Conservation (phyloP, 2,797 vertebrate species). For the Leptoclinus maculatus region DNA sequence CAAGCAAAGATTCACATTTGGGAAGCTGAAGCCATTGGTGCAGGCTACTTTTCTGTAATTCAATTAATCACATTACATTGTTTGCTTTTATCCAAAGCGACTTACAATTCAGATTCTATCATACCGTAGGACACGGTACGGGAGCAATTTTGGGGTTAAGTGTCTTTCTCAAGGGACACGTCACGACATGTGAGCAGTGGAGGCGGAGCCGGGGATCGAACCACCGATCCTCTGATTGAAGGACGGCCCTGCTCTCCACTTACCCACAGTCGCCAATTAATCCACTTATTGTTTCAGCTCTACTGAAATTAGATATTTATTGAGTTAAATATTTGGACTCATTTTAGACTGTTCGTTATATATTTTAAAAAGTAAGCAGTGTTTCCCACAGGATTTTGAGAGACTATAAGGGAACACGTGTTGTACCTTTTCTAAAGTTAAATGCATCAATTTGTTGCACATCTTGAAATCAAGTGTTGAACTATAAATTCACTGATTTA, state of each 20-base stretch:
- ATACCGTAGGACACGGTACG: too few relatives aligned
- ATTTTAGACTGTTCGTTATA: not conserved
- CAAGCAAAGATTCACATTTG: not conserved
- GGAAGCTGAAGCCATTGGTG: not conserved
- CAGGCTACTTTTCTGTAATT: not conserved
- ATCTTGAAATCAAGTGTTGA: not conserved
- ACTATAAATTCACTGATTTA: not conserved
- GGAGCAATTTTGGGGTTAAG: too few relatives aligned
- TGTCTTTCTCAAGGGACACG: too few relatives aligned
- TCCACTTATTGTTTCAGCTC: not conserved
- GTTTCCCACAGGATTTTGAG: not conserved
- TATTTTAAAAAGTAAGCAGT: not conserved
- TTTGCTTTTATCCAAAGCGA: too few relatives aligned
- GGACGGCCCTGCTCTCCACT: too few relatives aligned
- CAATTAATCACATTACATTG: too few relatives aligned
- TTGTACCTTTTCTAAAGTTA: not conserved
- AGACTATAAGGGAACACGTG: not conserved
- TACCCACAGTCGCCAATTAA: too few relatives aligned
- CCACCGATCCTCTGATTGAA: too few relatives aligned
- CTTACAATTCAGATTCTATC: too few relatives aligned
- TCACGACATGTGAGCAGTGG: too few relatives aligned
- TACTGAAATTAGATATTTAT: not conserved
- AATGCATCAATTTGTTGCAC: not conserved
- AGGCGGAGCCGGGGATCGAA: too few relatives aligned
- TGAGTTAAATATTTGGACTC: not conserved